Percentiles rank a stretch among this genome's conserved stretches.
Conservation (phyloP, 2,113 vertebrate species). For the Sturnira hondurensis region DNA sequence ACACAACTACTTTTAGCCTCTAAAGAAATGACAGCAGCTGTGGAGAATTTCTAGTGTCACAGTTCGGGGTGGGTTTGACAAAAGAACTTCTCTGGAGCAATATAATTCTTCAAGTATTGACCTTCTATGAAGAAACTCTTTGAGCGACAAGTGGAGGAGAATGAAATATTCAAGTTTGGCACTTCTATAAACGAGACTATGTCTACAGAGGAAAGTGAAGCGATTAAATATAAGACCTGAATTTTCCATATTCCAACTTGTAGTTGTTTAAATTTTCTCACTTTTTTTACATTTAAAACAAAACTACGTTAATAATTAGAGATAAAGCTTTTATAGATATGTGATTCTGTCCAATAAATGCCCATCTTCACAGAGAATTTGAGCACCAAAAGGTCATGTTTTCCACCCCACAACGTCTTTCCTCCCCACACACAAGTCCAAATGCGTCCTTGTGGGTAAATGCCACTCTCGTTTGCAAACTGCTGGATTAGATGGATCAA, state of each 20-base stretch:
- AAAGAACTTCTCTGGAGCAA: constrained; percentile 16
- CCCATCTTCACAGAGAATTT: neutral
- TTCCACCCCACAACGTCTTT: neutral
- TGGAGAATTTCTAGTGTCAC: neutral
- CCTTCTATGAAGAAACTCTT: neutral
- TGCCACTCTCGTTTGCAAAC: neutral
- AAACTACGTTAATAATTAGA: neutral
- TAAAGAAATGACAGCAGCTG: neutral
- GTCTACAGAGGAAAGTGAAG: neutral
- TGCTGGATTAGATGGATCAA: neutral
- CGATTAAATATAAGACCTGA: neutral
- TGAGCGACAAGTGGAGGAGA: neutral
- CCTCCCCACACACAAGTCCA: too few relatives aligned
- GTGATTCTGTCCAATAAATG: neutral
- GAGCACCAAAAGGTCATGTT: neutral
- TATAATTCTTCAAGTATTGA: constrained; percentile 28
- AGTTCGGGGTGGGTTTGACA: constrained; percentile 9
- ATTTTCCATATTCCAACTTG: neutral
- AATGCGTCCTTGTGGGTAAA: neutral
- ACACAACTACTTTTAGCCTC: neutral
- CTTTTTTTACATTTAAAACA: neutral
- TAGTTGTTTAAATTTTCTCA: neutral
- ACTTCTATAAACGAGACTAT: neutral
- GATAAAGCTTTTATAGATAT: neutral
- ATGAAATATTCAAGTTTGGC: neutral